Base-by-base conservation (phyloP, 2,888 invertebrate genomes). In the Aphidoletes aphidimyza region DNA sequence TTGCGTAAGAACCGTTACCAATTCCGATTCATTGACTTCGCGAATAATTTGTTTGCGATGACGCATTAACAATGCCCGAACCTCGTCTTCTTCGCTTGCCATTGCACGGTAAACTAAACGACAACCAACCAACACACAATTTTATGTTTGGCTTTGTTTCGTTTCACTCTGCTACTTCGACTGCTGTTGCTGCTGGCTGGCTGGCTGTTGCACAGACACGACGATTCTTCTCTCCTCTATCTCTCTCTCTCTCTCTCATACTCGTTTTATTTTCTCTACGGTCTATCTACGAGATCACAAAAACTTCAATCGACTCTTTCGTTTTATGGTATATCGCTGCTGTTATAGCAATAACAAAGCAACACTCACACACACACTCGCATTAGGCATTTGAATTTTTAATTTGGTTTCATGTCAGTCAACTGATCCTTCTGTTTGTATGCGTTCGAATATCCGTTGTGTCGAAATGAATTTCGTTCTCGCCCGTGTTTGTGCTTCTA, bases 1-100 rank as follows among this genome's bases (percentile, higher is more conserved):
- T 88, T 93, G 93, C 85, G 93, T 93, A 85, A 93, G 90, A 86
- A 92, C 92, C 86, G 92, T 92, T 86, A 93, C 88, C 84, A 93
- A 90, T 89, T 93, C 92, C 86, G 93, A 93, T 86, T 92, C 92
- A 88, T 91, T 91, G 87, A 93, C 89, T 90, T 93, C 93, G 85
- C 92, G 91, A 87, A 93, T 91, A 87, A 93, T 91, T 85, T 92
- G 92, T 84, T 91, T 90, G 89, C 92, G 93, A 89, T 93, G 93
- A 85, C 93, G 92, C 87, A 92, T 90, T 85, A 93, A 90, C 86
- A 93, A 91, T 87, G 92, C 92, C 88, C 93, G 92, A 86, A 93
- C 93, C 86, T 90, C 90, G 85, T 90, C 90, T 86, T 89, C 89
- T 86, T 90, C 90, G 83, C 83, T 84, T 69, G 84, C 78, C 83